Percentiles rank a stretch among this genome's conserved stretches.
Conservation (phyloP, 1,140 invertebrate species). For the Mamestra configurata region DNA sequence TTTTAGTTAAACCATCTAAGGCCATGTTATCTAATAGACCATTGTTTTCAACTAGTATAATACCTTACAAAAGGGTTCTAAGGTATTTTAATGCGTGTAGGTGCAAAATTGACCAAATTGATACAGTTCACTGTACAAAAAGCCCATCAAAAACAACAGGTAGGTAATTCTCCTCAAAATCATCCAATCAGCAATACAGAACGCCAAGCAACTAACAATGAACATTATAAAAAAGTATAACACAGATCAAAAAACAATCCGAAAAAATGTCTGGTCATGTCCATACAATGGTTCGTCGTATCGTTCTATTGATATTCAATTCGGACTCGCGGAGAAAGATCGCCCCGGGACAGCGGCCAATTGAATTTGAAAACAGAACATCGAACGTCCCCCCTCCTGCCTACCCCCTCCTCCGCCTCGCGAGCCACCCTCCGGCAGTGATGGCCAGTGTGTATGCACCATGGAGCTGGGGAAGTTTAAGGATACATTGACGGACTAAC, state of each 20-base stretch:
- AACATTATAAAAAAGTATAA: constrained; percentile 28
- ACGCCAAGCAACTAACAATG: not conserved
- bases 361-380: constrained; percentile 86
- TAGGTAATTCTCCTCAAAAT: not conserved
- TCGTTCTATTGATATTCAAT: constrained; percentile 85
- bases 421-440: constrained; percentile 49
- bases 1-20: too few species aligned
- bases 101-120: too few species aligned
- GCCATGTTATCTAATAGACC: too few species aligned
- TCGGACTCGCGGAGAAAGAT: constrained; percentile 82
- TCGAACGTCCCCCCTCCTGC: constrained; percentile 59
- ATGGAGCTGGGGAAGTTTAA: not conserved
- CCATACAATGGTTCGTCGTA: constrained; percentile 58
- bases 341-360: constrained; percentile 84
- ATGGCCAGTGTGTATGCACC: constrained; percentile 7
- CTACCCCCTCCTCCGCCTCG: constrained; percentile 53
- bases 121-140: too few species aligned
- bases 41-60: too few species aligned
- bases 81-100: too few species aligned
- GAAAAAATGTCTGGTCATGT: constrained; percentile 45
- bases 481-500: not conserved
- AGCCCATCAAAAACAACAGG: too few species aligned
- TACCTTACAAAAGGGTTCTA: too few species aligned
- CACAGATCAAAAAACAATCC: not conserved
- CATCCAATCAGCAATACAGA: not conserved